Percentiles rank a stretch among this genome's conserved stretches.
phyloP scores from a whole-genome alignment of 2,888 invertebrate species.

The Agrochola lychnidis region DNA sequence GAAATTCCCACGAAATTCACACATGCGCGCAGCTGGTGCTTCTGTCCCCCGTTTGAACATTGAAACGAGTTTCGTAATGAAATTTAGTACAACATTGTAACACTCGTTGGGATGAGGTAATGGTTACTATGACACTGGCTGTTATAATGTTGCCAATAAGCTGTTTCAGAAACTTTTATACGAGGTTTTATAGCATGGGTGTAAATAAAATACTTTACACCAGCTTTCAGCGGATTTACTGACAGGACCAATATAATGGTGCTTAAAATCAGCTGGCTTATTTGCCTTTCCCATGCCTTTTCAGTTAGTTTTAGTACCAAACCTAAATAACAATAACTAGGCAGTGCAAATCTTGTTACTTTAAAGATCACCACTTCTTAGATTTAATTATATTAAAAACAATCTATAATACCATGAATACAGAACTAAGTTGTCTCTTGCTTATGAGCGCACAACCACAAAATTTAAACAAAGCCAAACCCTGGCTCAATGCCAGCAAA shows the following conservation, averaged over 20 bases:
- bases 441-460: constrained; percentile 34
- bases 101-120: no score
- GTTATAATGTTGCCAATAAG: no score
- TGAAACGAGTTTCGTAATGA: no score
- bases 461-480: constrained; percentile 51
- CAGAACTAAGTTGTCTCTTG: constrained; percentile 29
- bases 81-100: no score
- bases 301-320: not conserved
- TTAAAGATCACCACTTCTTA: not conserved
- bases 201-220: not conserved
- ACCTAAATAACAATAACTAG: not conserved
- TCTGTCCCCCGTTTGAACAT: no score
- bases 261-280: not conserved
- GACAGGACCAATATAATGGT: not conserved
- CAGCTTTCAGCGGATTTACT: not conserved
- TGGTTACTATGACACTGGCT: no score
- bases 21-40: no score
- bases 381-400: constrained; percentile 1
- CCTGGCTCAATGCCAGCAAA: constrained; percentile 47
- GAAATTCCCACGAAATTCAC: no score
- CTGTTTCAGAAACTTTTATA: no score
- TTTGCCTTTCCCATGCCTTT: not conserved
- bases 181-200: no score
- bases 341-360: not conserved
- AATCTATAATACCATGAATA: constrained; percentile 21